Evolutionary conservation across 2,888 invertebrate species (phyloP), one percentile per base, ranked within the genome.

Genomic region (Blera fallax): DNA sequence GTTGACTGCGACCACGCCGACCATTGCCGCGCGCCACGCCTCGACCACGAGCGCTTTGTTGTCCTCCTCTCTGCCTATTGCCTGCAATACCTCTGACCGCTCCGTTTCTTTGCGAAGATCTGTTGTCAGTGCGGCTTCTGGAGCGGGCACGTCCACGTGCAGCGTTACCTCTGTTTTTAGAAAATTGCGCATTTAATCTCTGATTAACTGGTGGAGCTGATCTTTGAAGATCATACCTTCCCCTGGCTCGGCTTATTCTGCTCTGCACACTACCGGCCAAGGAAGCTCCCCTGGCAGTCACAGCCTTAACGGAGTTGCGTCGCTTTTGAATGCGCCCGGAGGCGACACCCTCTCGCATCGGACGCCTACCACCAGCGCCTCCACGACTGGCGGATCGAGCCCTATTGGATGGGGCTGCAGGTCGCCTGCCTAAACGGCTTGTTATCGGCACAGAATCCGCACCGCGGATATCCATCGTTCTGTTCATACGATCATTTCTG

Each of bases 361-460:
- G 82, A 8, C 88, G 88, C 64, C 87, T 88, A 24, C 64, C 60
- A 29, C 29, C 54, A 32, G 58, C 37, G 37, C 80, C 43, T 16
- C 48, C 29, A 18, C 83, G 87, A 77, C 60, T 87, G 10, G 77
- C 60, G 34, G 87, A 79, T 37, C 81, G 87, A 77, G 78, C 69
- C 67, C 79, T 84, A 18, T 24, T 78, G 3, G 45, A 3, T 7
- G 82, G 64, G 11, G 77, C 78, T 40, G 89, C 89, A 1, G 89
- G 88, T 60, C 91, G 91, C 52, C 88, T 87, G 11, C 91, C 91
- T 58, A 91, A 87, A 6, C 91, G 91, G 11, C 91, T 89, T 87
- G 90, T 91, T 6, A 91, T 89, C 11, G 91, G 90, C 5, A 90
- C 87, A 43, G 87, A 56, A 2, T 54, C 40, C 3, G 60, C n/a